Percentiles rank a stretch among this genome's conserved stretches.
These are phyloP conservation scores for Sminthurides bifidus DNA, from an alignment of 1,140 invertebrate genomes.

Conservation along the genomic window DNA sequence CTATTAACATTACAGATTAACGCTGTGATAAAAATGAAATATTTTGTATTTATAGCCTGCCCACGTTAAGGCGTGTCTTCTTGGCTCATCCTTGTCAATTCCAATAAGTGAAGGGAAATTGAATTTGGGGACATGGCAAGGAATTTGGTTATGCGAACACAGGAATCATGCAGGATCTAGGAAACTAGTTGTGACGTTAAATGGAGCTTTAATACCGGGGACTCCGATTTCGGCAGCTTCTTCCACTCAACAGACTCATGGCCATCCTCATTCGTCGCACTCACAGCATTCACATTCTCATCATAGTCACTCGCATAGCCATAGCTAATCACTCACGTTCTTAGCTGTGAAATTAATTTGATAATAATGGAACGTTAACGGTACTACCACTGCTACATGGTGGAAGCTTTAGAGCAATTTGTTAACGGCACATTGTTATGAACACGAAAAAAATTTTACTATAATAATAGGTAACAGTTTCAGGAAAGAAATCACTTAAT, in stretches of 20 bases:
- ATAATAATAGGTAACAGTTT: not conserved
- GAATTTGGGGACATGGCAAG: conserved; percentile 92
- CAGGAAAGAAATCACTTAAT: not conserved
- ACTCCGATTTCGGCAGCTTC: conserved; percentile 30
- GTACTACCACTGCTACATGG: too few relatives aligned
- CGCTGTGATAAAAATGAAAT: not conserved
- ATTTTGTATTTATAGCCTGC: conserved; percentile 61
- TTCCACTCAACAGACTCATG: conserved; percentile 16
- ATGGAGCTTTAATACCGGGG: conserved; percentile 51
- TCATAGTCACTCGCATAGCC: conserved; percentile 17
- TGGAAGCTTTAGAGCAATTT: not conserved
- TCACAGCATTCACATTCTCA: conserved; percentile 10
- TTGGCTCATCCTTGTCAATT: conserved; percentile 87
- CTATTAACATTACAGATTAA: not conserved
- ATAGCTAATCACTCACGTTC: conserved; percentile 23
- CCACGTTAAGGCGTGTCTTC: conserved; percentile 90
- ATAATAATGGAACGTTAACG: too few relatives aligned
- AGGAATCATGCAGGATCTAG: conserved; percentile 85
- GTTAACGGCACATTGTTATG: not conserved
- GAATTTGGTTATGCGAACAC: conserved; percentile 95
- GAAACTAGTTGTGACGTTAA: conserved; percentile 80
- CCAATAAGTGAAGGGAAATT: conserved; percentile 91
- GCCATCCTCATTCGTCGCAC: conserved; percentile 14
- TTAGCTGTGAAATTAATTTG: conserved; percentile 19
- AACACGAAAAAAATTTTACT: not conserved